These are phyloP conservation scores for Drosophila melanosoma DNA, from an alignment of 2,888 invertebrate species.

Conservation along the genomic window DNA sequence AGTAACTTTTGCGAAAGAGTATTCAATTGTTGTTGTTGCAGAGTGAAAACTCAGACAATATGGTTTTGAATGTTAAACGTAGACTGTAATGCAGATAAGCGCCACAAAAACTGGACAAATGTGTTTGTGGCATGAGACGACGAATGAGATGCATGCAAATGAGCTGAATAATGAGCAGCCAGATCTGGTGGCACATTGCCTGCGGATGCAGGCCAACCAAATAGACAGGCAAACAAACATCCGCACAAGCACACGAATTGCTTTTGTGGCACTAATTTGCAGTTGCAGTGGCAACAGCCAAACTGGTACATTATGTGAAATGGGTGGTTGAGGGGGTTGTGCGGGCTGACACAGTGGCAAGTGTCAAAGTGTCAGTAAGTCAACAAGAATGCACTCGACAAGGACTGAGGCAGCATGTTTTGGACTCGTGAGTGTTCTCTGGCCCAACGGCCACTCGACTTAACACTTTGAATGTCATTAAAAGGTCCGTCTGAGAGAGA, in stretches of 20 bases:
- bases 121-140: constrained; percentile 27
- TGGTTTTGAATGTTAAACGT: constrained; percentile 44
- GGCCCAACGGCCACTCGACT: constrained; percentile 60
- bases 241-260: constrained; percentile 4
- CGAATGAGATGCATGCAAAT: constrained; percentile 73
- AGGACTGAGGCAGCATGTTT: constrained; percentile 37
- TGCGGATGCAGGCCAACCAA: constrained; percentile 6
- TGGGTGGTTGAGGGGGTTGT: not conserved
- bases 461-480: constrained; percentile 81
- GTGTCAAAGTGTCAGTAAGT: constrained; percentile 77
- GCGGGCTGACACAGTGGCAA: constrained; percentile 28
- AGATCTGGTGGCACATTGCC: constrained; percentile 21
- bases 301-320: constrained; percentile 37
- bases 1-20: constrained; percentile 2
- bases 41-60: not conserved
- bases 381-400: constrained; percentile 76
- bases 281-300: constrained; percentile 41
- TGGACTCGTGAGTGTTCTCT: constrained; percentile 27
- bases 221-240: constrained; percentile 3
- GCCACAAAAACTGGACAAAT: constrained; percentile 41
- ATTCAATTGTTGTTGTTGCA: not conserved
- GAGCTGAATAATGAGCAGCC: constrained; percentile 78
- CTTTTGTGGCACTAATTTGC: constrained; percentile 72
- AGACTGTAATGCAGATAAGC: constrained; percentile 33
- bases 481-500: constrained; percentile 47